Base-by-base conservation (phyloP, 1,140 invertebrate species). In the Monomorium pharaonis region DNA sequence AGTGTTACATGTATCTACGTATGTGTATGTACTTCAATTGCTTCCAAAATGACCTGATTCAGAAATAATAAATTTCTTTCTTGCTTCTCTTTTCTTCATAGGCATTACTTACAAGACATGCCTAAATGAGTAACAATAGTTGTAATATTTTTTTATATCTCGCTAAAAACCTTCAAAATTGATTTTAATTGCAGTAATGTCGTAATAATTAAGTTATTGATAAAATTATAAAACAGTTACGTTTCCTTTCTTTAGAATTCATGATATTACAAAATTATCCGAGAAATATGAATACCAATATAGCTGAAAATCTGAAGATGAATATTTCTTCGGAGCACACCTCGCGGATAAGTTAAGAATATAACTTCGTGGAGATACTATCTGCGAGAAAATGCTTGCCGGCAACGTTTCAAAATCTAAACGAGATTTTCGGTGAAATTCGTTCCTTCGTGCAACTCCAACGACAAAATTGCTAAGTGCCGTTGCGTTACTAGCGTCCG, bases 321-420 rank as follows among this genome's bases (percentile, higher is more conserved):
- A 80, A 51, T 80, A 80, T 67, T 51, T 80, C 62, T 80, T 80
- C 5, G 10, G n/a, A 42, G 44, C 44, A 80, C 21, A 30, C 21
- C 76, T 21, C 30, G 44, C 62, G 62, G n/a, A 80, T 80, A 80
- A 80, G 44, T 80, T 80, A 80, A 80, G 77, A 54, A 69, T 69
- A 69, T 69, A 80, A 80, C 30, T 42, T 80, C 62, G 42, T 12
- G 47, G 63, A 58, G 62, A 80, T 67, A 80, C 30, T 33, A 24
- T 54, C 63, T 27, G 47, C 44, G 60, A 67, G 76, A 65, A 69
- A 69, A 54, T 42, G 77, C 62, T 69, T 21, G 44, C 47, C 77
- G n/a, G 24, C 27, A 56, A 83, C 67, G 49, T 60, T 74, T 74
- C 65, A 42, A 70, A 72, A 81, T 81, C 33, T 56, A 81, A 81